Conservation (phyloP, 1,140 invertebrate genomes). For the Meloidogyne exigua region DNA sequence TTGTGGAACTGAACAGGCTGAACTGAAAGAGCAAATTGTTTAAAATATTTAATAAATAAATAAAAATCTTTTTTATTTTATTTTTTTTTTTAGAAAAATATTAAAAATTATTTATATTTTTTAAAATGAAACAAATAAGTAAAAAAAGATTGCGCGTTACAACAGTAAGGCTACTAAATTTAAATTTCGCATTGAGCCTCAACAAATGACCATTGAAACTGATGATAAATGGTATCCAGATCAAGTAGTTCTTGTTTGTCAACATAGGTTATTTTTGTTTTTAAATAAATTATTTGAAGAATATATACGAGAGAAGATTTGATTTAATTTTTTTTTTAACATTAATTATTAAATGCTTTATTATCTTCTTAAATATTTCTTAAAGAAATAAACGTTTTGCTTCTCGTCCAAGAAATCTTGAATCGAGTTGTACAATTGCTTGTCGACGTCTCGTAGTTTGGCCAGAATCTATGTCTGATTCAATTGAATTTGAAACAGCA, state of each 20-base stretch:
- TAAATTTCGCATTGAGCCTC: slow-evolving; percentile 8
- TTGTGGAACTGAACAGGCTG: too few relatives aligned
- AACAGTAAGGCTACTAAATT: slow-evolving; percentile 1
- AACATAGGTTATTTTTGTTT: slow-evolving; percentile 9
- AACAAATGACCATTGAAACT: slow-evolving; percentile 19
- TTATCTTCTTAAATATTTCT: neutral
- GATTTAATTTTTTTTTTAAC: neutral
- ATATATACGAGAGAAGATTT: too few relatives aligned
- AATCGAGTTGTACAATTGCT: slow-evolving; percentile 13
- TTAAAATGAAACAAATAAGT: neutral
- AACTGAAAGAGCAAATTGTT: too few relatives aligned
- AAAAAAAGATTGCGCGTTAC: neutral
- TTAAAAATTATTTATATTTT: neutral
- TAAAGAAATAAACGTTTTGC: neutral
- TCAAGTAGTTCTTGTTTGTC: slow-evolving; percentile 17
- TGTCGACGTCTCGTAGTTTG: slow-evolving; percentile 19
- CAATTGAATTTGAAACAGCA: slow-evolving; percentile 21
- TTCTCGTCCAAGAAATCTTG: slow-evolving; percentile 1
- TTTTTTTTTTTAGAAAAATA: neutral
- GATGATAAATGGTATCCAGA: slow-evolving; percentile 14
- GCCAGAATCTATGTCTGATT: slow-evolving; percentile 7
- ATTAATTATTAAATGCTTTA: slow-evolving; percentile 5
- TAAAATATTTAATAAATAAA: too few relatives aligned
- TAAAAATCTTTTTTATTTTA: too few relatives aligned
- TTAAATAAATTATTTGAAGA: too few relatives aligned